phyloP scores from a whole-genome alignment of 2,113 vertebrate genomes.

The Lontra canadensis region DNA sequence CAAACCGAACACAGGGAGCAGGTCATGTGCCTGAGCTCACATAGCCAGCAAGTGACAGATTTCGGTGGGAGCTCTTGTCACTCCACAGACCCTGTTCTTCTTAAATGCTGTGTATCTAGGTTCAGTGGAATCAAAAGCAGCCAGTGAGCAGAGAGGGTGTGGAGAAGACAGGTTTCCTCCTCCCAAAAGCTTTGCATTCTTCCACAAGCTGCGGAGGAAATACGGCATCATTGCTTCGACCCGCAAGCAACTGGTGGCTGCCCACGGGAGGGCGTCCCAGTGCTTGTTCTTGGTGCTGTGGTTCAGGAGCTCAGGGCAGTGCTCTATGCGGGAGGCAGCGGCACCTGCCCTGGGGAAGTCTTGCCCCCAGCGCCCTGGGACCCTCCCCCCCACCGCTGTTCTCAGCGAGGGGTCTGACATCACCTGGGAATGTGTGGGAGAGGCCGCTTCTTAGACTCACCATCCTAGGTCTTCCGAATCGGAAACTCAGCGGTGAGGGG shows the following conservation, averaged over 20 bases:
- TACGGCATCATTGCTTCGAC: neutral
- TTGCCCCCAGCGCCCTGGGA: neutral
- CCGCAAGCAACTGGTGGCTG: neutral
- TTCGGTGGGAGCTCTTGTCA: neutral
- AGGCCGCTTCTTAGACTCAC: neutral
- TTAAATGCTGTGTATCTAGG: neutral
- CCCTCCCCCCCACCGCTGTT: neutral
- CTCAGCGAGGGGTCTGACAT: neutral
- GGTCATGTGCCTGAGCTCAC: neutral
- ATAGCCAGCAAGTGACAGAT: neutral
- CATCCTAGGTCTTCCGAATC: neutral
- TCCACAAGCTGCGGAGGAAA: neutral
- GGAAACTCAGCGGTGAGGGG: neutral
- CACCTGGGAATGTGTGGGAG: neutral
- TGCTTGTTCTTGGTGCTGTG: neutral
- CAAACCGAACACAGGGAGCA: neutral
- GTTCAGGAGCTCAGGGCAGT: neutral
- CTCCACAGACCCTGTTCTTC: neutral
- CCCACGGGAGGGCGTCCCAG: no score
- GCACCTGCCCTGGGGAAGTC: neutral
- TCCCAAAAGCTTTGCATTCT: neutral
- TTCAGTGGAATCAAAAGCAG: neutral
- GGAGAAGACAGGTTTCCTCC: neutral
- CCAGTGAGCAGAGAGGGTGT: neutral
- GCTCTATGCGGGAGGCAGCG: rapidly evolving